These are phyloP conservation scores for Temnothorax ravouxi DNA, from an alignment of 2,888 invertebrate genomes.

Conservation along the genomic window DNA sequence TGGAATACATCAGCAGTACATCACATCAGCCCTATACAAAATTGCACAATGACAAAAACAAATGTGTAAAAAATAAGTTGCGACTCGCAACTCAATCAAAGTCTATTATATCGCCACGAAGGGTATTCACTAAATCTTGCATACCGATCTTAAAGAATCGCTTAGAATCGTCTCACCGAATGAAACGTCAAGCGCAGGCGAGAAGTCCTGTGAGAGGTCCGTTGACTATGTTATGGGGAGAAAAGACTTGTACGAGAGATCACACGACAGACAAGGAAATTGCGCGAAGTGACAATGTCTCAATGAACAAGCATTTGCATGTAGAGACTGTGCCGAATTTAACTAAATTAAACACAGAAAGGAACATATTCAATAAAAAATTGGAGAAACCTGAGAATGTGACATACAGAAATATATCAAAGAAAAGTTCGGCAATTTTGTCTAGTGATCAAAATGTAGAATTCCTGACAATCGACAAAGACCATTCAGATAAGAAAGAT, in stretches of 20 bases:
- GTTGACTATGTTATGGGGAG: slow-evolving; percentile 64
- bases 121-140: slow-evolving; percentile 75
- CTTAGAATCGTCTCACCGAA: slow-evolving; percentile 65
- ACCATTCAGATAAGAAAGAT: background rate
- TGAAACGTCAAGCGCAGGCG: slow-evolving; percentile 63
- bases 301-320: slow-evolving; percentile 2
- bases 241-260: slow-evolving; percentile 34
- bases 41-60: background rate
- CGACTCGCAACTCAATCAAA: slow-evolving; percentile 23
- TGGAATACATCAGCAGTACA: background rate
- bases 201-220: slow-evolving; percentile 75
- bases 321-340: background rate
- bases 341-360: background rate
- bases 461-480: background rate
- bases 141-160: slow-evolving; percentile 79
- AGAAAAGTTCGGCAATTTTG: background rate
- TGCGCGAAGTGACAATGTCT: background rate
- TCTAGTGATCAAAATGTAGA: background rate
- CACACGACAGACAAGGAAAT: slow-evolving; percentile 28
- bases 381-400: background rate
- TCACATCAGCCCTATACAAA: slow-evolving; percentile 13
- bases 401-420: background rate
- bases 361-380: background rate
- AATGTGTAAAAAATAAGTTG: slow-evolving; percentile 43
- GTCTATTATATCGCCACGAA: slow-evolving; percentile 40